These are phyloP conservation scores for Oophaga sylvatica DNA, from an alignment of 2,797 vertebrate species.

Conservation along the genomic window DNA sequence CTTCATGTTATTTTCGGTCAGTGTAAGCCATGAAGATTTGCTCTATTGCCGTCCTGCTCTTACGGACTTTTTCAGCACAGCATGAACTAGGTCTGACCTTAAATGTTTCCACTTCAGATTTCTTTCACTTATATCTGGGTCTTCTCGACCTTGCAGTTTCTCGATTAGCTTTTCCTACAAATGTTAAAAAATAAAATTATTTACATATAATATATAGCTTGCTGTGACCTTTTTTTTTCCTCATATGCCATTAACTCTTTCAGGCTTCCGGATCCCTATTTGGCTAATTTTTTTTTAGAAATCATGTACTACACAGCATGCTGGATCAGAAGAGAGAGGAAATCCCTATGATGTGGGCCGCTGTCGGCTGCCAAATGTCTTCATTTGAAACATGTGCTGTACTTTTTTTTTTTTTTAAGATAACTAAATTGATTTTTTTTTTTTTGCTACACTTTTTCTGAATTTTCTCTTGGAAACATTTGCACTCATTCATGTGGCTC, in stretches of 20 bases:
- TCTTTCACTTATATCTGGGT: slow-evolving; percentile 36
- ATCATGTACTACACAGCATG: slow-evolving; percentile 4
- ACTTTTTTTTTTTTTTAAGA: slow-evolving; percentile 15
- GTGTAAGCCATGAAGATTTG: slow-evolving; percentile 10
- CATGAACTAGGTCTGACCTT: slow-evolving; percentile 54
- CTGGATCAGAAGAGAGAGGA: slow-evolving; percentile 19
- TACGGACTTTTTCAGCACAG: slow-evolving; percentile 13
- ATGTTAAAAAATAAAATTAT: slow-evolving; percentile 10
- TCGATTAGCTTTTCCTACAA: slow-evolving; percentile 26
- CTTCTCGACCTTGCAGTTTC: slow-evolving; percentile 40
- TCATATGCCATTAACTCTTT: slow-evolving; percentile 6
- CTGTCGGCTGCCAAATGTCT: slow-evolving; percentile 38
- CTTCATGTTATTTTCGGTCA: slow-evolving; percentile 48
- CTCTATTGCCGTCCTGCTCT: neutral
- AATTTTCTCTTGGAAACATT: slow-evolving; percentile 1
- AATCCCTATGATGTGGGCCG: slow-evolving; percentile 37
- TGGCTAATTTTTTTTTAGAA: neutral
- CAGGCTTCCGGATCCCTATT: neutral
- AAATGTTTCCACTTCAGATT: slow-evolving; percentile 50
- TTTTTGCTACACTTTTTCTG: slow-evolving; percentile 24
- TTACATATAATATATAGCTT: neutral
- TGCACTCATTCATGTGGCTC: slow-evolving; percentile 11
- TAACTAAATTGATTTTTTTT: slow-evolving; percentile 31
- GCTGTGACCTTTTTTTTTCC: neutral
- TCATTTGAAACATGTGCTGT: slow-evolving; percentile 44